Evolutionary conservation across 2,888 invertebrate genomes (phyloP).

Genomic region (Nezara viridula): DNA sequence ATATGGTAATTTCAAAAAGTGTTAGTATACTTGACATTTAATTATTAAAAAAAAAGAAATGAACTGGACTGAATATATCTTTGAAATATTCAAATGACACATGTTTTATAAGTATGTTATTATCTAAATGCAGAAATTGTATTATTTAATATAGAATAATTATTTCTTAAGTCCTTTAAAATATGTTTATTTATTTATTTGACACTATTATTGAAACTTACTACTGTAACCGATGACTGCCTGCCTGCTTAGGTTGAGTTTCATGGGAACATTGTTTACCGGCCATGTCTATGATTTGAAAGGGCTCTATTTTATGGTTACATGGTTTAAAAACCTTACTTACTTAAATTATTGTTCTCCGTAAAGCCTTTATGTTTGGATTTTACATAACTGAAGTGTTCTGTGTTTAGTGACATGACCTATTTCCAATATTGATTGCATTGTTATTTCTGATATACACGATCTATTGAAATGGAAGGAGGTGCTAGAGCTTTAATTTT

Average conservation of each 20-base stretch:
- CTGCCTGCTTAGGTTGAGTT: background rate
- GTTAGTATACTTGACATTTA: background rate
- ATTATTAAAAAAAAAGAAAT: background rate
- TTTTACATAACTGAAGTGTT: background rate
- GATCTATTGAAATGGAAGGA: slow-evolving; percentile 53
- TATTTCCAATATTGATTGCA: slow-evolving; percentile 5
- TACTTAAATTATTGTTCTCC: background rate
- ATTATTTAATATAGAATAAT: background rate
- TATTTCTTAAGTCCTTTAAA: background rate
- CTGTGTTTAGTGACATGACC: background rate
- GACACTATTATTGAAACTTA: background rate
- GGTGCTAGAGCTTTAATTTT: slow-evolving; percentile 58
- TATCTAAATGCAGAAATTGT: background rate
- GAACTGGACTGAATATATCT: background rate
- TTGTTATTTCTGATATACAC: background rate
- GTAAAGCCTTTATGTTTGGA: background rate
- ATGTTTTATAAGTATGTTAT: background rate
- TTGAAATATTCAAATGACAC: background rate
- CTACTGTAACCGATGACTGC: background rate
- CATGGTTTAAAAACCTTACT: background rate
- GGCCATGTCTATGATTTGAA: slow-evolving; percentile 17
- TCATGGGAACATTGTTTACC: background rate
- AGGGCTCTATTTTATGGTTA: background rate
- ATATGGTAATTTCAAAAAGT: background rate
- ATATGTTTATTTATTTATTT: slow-evolving; percentile 11